phyloP scores from a whole-genome alignment of 2,888 invertebrate species.

The Lasioglossum vierecki region DNA sequence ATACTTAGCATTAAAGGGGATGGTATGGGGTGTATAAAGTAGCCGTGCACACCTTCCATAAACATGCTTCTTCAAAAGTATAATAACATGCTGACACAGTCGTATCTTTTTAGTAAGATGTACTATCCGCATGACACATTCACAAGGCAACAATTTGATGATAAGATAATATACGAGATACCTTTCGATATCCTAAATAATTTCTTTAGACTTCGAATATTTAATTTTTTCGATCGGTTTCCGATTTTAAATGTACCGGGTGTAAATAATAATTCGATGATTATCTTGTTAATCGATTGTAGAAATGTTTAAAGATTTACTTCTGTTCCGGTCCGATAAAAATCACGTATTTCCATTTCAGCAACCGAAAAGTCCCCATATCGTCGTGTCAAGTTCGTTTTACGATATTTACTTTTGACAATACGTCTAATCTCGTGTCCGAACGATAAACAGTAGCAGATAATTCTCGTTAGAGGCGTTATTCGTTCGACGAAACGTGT shows the following conservation, averaged over 20 bases:
- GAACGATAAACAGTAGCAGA: slow-evolving; percentile 31
- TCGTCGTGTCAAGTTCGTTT: background rate
- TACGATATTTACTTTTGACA: slow-evolving; percentile 10
- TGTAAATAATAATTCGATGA: background rate
- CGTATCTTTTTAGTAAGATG: slow-evolving; percentile 13
- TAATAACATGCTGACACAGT: slow-evolving; percentile 19
- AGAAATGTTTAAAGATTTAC: background rate
- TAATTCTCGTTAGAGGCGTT: slow-evolving; percentile 15
- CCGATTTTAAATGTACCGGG: background rate
- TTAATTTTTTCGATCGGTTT: background rate
- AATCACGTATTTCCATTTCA: background rate
- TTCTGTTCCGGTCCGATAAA: background rate
- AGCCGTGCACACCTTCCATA: background rate
- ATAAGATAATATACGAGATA: slow-evolving; percentile 7
- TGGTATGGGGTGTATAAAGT: slow-evolving; percentile 1
- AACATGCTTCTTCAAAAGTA: slow-evolving; percentile 15
- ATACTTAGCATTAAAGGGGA: slow-evolving; percentile 13
- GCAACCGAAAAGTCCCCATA: background rate
- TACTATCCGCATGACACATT: slow-evolving; percentile 16
- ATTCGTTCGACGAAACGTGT: slow-evolving; percentile 9
- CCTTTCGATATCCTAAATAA: background rate
- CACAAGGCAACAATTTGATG: slow-evolving; percentile 8
- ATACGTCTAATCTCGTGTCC: background rate
- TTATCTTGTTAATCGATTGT: background rate
- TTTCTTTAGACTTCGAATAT: background rate